Percentiles rank a stretch among this genome's conserved stretches.
These are phyloP conservation scores for human (Homo sapiens) DNA, from an alignment of 2,113 vertebrate species.

Conservation along the genomic window DNA sequence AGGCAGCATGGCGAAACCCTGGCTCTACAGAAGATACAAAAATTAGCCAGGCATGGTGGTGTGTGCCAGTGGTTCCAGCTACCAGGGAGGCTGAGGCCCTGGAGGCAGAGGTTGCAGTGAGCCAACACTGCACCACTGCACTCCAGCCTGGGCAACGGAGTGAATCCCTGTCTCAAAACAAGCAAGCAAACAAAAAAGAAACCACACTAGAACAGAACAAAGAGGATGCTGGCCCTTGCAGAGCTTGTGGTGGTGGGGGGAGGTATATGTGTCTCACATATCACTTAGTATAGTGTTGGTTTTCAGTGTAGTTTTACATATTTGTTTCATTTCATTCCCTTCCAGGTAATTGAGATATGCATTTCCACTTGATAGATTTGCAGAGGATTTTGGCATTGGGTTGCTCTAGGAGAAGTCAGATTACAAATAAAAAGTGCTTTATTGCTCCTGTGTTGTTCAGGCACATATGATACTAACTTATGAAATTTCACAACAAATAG, in stretches of 20 bases:
- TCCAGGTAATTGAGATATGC: neutral
- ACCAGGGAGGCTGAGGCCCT: too few relatives aligned
- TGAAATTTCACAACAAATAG: neutral
- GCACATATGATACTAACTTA: neutral
- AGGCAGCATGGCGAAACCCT: too few relatives aligned
- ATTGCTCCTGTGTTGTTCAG: neutral
- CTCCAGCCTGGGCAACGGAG: too few relatives aligned
- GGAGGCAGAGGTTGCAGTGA: too few relatives aligned
- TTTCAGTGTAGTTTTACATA: neutral
- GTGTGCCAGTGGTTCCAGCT: too few relatives aligned
- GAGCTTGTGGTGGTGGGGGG: neutral
- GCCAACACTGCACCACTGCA: too few relatives aligned
- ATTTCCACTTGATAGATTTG: constrained; percentile 23
- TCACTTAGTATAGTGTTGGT: neutral
- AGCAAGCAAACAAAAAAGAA: too few relatives aligned
- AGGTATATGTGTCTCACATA: too few relatives aligned
- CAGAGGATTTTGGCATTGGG: constrained; percentile 8
- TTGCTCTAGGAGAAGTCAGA: neutral
- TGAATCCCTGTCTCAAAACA: too few relatives aligned
- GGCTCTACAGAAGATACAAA: too few relatives aligned
- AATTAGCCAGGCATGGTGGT: too few relatives aligned
- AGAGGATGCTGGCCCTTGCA: neutral
- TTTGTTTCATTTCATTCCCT: neutral
- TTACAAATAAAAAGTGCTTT: neutral
- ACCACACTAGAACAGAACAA: neutral